Evolutionary conservation across 1,140 invertebrate genomes (phyloP).

Genomic region (Trichonephila clavipes): DNA sequence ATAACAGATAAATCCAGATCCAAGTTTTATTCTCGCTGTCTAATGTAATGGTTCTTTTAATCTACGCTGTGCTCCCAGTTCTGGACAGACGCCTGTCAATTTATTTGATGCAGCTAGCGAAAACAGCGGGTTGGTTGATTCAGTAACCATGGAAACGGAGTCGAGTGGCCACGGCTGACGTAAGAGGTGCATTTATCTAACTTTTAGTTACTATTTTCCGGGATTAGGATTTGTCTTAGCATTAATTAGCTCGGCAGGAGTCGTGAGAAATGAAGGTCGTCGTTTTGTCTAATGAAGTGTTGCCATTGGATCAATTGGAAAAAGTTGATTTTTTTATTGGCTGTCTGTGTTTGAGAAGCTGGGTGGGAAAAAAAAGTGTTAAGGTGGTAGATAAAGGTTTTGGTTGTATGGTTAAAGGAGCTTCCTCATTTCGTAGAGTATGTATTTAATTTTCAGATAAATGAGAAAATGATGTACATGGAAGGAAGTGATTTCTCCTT

Average conservation of each 20-base stretch:
- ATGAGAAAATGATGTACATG: no score
- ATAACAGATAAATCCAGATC: constrained; percentile 69
- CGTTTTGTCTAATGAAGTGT: constrained; percentile 12
- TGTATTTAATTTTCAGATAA: no score
- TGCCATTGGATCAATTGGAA: neutral
- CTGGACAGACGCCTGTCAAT: constrained; percentile 86
- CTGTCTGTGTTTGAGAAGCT: neutral
- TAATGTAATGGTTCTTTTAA: neutral
- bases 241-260: constrained; percentile 35
- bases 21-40: constrained; percentile 80
- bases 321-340: neutral
- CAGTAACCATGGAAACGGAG: constrained; percentile 12
- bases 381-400: no score
- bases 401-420: no score
- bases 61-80: neutral
- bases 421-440: no score
- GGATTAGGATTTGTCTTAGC: constrained; percentile 27
- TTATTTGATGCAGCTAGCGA: constrained; percentile 91
- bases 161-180: constrained; percentile 24
- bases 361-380: no score
- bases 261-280: neutral
- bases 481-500: no score
- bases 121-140: neutral
- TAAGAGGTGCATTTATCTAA: constrained; percentile 41
- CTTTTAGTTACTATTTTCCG: constrained; percentile 29